A percentile compares a stretch with the other conserved stretches of the same genome.
phyloP scores from a whole-genome alignment of 2,888 invertebrate genomes.

The Imbricaverruca yamaguchii region DNA sequence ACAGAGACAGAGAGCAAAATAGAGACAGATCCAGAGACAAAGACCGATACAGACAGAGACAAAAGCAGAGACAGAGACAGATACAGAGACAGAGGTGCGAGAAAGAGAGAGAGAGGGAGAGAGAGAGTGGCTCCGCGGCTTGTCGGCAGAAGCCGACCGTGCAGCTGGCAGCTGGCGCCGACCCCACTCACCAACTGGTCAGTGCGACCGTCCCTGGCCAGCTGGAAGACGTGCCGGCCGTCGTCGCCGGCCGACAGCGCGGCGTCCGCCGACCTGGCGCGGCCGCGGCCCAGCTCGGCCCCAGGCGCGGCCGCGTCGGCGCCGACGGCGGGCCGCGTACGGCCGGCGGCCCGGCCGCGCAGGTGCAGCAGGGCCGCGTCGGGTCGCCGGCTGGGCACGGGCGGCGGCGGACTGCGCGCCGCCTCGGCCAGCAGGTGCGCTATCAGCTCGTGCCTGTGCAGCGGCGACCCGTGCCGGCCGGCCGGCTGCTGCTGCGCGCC shows the following conservation, averaged over 20 bases:
- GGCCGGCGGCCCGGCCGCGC: not conserved
- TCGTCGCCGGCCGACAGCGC: slow-evolving; percentile 36
- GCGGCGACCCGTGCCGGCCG: not conserved
- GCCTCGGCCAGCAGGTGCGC: not conserved
- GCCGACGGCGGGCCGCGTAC: not conserved
- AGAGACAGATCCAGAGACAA: not conserved
- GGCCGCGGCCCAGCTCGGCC: too few relatives aligned
- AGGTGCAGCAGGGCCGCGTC: slow-evolving; percentile 16
- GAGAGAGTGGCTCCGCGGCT: not conserved
- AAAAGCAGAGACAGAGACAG: not conserved
- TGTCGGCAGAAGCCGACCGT: too few relatives aligned
- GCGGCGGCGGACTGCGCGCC: not conserved
- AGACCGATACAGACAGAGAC: not conserved
- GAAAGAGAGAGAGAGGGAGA: not conserved
- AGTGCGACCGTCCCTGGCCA: slow-evolving; percentile 39
- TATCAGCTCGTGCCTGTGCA: not conserved
- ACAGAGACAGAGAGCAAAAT: not conserved
- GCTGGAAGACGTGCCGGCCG: slow-evolving; percentile 41
- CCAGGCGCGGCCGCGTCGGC: not conserved
- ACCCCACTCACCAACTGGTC: slow-evolving; percentile 39
- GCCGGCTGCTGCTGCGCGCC: not conserved
- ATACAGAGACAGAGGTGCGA: not conserved
- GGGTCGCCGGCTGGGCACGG: slow-evolving; percentile 16
- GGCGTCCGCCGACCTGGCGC: not conserved
- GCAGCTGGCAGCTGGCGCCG: too few relatives aligned